Percentiles rank a stretch among this genome's conserved stretches.
Evolutionary conservation across 2,888 invertebrate species (phyloP).

Genomic region (Pollenia angustigena): DNA sequence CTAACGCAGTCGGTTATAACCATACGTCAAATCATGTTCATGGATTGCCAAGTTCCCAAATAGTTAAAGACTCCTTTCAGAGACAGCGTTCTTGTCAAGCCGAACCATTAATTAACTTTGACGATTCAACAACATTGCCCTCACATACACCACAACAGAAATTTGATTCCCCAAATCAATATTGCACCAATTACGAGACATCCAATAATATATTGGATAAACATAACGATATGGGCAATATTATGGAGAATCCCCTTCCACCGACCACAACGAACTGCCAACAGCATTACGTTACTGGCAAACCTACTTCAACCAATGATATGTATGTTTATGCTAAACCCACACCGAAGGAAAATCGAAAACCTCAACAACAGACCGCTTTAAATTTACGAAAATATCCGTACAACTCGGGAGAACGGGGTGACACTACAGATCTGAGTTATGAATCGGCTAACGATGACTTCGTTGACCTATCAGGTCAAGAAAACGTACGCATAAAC

Average conservation of each 20-base stretch:
- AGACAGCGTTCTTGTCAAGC: slow-evolving; percentile 80
- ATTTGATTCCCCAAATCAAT: slow-evolving; percentile 39
- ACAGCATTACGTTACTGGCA: slow-evolving; percentile 12
- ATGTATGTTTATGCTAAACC: slow-evolving; percentile 61
- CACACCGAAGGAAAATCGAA: slow-evolving; percentile 62
- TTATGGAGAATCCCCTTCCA: neutral
- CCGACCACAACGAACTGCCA: neutral
- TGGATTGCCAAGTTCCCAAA: slow-evolving; percentile 48
- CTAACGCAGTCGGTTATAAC: slow-evolving; percentile 19
- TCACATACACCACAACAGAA: slow-evolving; percentile 74
- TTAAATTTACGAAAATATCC: slow-evolving; percentile 21
- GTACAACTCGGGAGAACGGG: slow-evolving; percentile 69
- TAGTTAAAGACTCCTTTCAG: slow-evolving; percentile 74
- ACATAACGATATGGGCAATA: slow-evolving; percentile 30
- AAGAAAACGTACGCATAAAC: slow-evolving; percentile 70
- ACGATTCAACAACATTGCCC: slow-evolving; percentile 76
- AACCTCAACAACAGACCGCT: slow-evolving; percentile 39
- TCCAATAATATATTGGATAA: slow-evolving; percentile 44
- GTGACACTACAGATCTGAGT: slow-evolving; percentile 78
- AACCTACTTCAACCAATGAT: slow-evolving; percentile 28
- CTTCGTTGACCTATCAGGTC: slow-evolving; percentile 71
- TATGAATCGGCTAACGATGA: slow-evolving; percentile 80
- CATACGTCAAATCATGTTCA: neutral
- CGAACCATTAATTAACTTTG: slow-evolving; percentile 82
- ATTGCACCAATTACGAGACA: slow-evolving; percentile 27